phyloP scores from a whole-genome alignment of 2,888 invertebrate genomes.

The Thecophora atra region DNA sequence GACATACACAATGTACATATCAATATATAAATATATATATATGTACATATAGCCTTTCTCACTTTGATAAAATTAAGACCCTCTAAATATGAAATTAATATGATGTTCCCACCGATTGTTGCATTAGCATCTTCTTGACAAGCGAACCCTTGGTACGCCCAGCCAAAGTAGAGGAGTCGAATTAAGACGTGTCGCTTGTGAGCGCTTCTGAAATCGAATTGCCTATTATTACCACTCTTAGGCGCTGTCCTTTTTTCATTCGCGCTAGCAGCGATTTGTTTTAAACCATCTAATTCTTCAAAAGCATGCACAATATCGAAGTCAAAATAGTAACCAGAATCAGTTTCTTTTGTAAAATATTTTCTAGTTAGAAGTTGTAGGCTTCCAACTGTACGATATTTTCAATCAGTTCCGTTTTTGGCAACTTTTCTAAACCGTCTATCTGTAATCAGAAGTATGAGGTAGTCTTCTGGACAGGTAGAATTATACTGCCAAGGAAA shows the following conservation, averaged over 20 bases:
- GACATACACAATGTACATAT: no score
- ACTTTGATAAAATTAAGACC: background rate
- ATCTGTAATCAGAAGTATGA: no score
- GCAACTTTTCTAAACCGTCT: conserved; percentile 66
- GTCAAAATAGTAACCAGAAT: conserved; percentile 50
- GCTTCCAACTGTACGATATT: conserved; percentile 78
- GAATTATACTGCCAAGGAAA: no score
- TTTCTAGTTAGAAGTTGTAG: conserved; percentile 81
- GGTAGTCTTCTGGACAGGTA: no score
- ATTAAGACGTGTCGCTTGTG: conserved; percentile 83
- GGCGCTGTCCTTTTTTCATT: background rate
- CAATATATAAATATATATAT: no score
- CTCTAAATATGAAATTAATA: background rate
- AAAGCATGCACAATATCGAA: conserved; percentile 41
- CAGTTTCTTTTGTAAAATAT: conserved; percentile 71
- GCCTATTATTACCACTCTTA: conserved; percentile 49
- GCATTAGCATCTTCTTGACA: conserved; percentile 83
- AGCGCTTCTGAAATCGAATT: conserved; percentile 68
- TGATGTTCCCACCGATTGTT: conserved; percentile 73
- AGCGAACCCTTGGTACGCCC: conserved; percentile 91
- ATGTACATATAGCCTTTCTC: no score
- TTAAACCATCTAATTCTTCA: conserved; percentile 29
- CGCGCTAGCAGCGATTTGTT: conserved; percentile 3
- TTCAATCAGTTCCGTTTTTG: conserved; percentile 74
- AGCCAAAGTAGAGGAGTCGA: conserved; percentile 90